These are phyloP conservation scores for Peromyscus eremicus DNA, from an alignment of 2,797 vertebrate genomes.

Conservation along the genomic window DNA sequence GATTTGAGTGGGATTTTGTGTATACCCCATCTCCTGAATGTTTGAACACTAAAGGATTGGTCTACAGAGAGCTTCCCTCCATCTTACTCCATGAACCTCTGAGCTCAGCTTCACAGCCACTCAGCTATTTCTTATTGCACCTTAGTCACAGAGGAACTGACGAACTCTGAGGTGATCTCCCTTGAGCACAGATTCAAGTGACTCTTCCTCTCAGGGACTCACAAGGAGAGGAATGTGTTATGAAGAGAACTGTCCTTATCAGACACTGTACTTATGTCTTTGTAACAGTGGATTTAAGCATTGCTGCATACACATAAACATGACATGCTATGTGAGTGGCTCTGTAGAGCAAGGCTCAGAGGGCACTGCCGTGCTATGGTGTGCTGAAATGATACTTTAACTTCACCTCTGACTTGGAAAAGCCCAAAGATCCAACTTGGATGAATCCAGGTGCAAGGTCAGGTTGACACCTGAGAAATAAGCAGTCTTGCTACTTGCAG, in stretches of 20 bases:
- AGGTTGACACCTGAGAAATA: not conserved
- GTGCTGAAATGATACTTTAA: not conserved
- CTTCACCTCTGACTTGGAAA: not conserved
- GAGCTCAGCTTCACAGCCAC: not conserved
- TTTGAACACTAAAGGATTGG: not conserved
- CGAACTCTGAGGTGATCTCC: not conserved
- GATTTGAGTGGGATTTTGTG: not conserved
- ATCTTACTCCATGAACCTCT: not conserved
- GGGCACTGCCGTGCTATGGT: too few relatives aligned
- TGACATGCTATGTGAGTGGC: too few relatives aligned
- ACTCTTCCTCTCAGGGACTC: not conserved
- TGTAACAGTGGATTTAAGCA: not conserved
- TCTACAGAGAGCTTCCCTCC: not conserved
- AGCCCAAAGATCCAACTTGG: not conserved
- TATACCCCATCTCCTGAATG: too few relatives aligned
- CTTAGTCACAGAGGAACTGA: not conserved
- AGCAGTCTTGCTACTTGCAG: not conserved
- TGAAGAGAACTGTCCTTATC: not conserved
- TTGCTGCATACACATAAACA: not conserved
- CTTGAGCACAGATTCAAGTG: not conserved
- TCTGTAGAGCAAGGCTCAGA: not conserved
- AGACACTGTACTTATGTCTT: not conserved
- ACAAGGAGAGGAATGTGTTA: not conserved
- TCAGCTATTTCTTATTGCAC: not conserved
- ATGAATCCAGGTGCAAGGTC: not conserved